A percentile compares a stretch with the other conserved stretches of the same genome.
These are phyloP conservation scores for Zygaena filipendulae DNA, from an alignment of 2,888 invertebrate genomes.

Conservation along the genomic window DNA sequence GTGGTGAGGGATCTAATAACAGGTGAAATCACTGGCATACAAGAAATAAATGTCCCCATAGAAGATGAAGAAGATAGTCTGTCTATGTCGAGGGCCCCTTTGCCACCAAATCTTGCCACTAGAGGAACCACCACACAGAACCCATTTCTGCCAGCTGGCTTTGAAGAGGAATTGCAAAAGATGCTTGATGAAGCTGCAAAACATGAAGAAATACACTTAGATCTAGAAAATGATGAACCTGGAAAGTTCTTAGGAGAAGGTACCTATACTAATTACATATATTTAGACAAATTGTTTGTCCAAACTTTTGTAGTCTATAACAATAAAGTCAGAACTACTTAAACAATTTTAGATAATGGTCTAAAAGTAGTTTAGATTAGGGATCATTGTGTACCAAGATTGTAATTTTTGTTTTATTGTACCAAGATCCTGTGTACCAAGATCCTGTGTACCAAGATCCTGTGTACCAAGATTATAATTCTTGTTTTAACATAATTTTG, in stretches of 20 bases:
- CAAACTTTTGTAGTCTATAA: no score
- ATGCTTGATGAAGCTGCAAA: constrained; percentile 41
- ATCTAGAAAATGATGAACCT: constrained; percentile 41
- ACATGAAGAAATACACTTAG: constrained; percentile 43
- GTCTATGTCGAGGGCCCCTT: constrained; percentile 83
- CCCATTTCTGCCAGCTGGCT: constrained; percentile 91
- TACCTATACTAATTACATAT: constrained; percentile 21
- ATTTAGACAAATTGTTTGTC: neutral
- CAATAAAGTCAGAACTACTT: no score
- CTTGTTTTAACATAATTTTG: no score
- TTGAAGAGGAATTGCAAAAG: constrained; percentile 67
- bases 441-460: no score
- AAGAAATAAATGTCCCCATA: constrained; percentile 61
- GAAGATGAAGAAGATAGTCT: constrained; percentile 58
- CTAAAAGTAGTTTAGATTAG: no score
- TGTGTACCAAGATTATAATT: no score
- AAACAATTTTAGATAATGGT: no score
- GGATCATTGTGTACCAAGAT: no score
- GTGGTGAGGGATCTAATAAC: constrained; percentile 79
- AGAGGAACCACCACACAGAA: constrained; percentile 82
- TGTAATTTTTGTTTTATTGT: no score
- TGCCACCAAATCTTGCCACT: constrained; percentile 75
- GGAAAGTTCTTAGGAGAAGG: constrained; percentile 63
- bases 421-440: no score
- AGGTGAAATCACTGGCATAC: constrained; percentile 75